Conservation (phyloP, 2,113 vertebrate species). For the Aramus guarauna region DNA sequence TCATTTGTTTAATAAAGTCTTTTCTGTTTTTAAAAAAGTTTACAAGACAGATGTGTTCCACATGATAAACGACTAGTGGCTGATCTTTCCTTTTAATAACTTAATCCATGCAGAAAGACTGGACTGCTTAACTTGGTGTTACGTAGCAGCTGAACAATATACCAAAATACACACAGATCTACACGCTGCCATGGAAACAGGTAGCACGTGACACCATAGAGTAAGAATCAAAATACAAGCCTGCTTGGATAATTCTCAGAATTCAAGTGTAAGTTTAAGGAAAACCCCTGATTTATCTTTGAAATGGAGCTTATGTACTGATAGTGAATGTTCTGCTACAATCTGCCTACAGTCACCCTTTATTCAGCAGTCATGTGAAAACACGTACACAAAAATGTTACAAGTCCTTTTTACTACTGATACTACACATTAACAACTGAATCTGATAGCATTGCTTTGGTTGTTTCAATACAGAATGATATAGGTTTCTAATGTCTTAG, state of each 20-base stretch:
- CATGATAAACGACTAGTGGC: not conserved
- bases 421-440: slow-evolving; percentile 39
- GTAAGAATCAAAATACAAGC: slow-evolving; percentile 35
- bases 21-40: slow-evolving; percentile 67
- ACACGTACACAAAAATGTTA: not conserved
- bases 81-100: not conserved
- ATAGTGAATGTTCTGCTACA: slow-evolving; percentile 17
- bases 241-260: slow-evolving; percentile 23
- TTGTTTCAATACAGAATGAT: slow-evolving; percentile 46
- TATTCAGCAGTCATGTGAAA: slow-evolving; percentile 13
- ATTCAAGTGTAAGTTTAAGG: slow-evolving; percentile 59
- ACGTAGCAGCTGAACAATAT: not conserved
- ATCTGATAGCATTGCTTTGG: slow-evolving; percentile 58
- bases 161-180: not conserved
- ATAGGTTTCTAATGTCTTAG: slow-evolving; percentile 28
- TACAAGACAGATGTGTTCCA: slow-evolving; percentile 66
- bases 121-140: not conserved
- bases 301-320: not conserved
- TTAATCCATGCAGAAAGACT: slow-evolving; percentile 45
- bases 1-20: slow-evolving; percentile 65
- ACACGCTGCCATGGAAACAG: slow-evolving; percentile 11
- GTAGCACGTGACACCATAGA: slow-evolving; percentile 20
- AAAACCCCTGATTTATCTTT: slow-evolving; percentile 9
- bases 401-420: slow-evolving; percentile 15
- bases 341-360: not conserved